Base-by-base conservation (phyloP, 2,888 invertebrate genomes). In the Hypsopygia costalis region DNA sequence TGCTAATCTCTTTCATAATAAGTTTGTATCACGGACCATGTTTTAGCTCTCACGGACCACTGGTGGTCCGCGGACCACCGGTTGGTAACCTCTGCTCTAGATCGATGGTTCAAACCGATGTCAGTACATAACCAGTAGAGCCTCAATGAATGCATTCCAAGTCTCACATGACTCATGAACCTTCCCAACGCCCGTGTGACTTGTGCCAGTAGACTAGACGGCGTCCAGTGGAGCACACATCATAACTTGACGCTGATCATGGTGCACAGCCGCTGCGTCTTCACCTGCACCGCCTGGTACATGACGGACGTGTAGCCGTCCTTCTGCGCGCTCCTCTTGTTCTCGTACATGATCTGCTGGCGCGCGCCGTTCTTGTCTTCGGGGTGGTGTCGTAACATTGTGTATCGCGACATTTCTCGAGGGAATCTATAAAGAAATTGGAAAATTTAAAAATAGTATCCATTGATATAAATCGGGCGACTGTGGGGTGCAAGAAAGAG, bases 351-450 rank as follows among this genome's bases (percentile, higher is more conserved):
- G 9, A 83, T 46, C 28, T 47, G 53, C 36, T 9, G 35, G 1
- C 85, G 72, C 9, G 49, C 51, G 1, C 21, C 32, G 58, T 85
- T 86, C 37, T 46, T 61, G 1, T 47, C 42, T 53, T 69, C 78
- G 30, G 65, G 81, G 8, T 35, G 47, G 64, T 89, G 89, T n/a
- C 34, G 27, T 47, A 86, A 49, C 88, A 88, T 89, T 1, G 72
- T 72, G 68, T 88, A 89, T 11, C 76, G 69, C 0, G 85, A 79
- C 70, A 81, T 65, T 6, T 56, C 47, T 0, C 66, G 73, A 0
- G 82, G 81, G 38, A 77, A 76, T 49, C 85, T 85, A 64, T 1
- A 49, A 48, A 27, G 7, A 7, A 1, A 27, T 6, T 1, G 11
- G 28, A 5, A 10, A 16, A 16, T 3, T 16, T 16, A 16, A 4